A percentile compares a stretch with the other conserved stretches of the same genome.
Evolutionary conservation across 1,140 invertebrate species (phyloP).

Genomic region (Nephotettix cincticeps): DNA sequence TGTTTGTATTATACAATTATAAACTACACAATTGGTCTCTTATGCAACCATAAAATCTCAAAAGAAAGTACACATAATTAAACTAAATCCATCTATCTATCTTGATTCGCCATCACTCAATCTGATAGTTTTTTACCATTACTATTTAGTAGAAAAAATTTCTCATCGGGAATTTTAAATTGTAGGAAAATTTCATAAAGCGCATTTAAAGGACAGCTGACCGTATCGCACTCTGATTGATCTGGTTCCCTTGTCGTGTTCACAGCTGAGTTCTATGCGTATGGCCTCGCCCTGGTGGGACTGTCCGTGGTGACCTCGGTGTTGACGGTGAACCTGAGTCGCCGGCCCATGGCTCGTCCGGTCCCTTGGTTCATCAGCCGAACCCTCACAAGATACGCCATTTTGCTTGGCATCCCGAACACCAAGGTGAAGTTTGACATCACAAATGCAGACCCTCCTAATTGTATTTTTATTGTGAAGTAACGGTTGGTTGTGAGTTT

Average conservation of each 20-base stretch:
- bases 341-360: slow-evolving; percentile 38
- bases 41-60: not conserved
- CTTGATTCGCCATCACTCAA: no score
- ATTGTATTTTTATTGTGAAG: no score
- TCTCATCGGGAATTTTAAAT: no score
- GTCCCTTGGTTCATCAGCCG: slow-evolving; percentile 57
- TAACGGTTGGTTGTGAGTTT: no score
- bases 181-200: no score
- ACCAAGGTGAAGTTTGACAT: slow-evolving; percentile 28
- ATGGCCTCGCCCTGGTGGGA: slow-evolving; percentile 57
- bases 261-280: slow-evolving; percentile 57
- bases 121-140: no score
- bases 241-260: slow-evolving; percentile 41
- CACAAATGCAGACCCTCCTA: no score
- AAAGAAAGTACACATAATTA: not conserved
- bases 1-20: no score
- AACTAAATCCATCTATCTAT: no score
- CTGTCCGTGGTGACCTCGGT: slow-evolving; percentile 63
- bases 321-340: slow-evolving; percentile 56
- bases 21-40: not conserved
- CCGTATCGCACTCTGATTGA: no score
- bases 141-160: no score
- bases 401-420: slow-evolving; percentile 50
- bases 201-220: no score
- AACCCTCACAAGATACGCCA: slow-evolving; percentile 55